phyloP scores from a whole-genome alignment of 2,888 invertebrate species.

The Candidula unifasciata region DNA sequence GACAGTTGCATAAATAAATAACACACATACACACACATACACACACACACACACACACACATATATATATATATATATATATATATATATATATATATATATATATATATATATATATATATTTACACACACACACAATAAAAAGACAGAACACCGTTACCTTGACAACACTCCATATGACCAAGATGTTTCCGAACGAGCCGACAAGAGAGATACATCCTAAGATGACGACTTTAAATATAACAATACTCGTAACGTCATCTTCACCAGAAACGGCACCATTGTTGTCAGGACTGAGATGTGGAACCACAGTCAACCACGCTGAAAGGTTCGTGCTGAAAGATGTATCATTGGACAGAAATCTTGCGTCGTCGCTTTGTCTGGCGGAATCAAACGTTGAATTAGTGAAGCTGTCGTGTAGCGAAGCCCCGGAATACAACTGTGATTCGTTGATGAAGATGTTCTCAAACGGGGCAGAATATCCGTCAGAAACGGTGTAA shows the following conservation, averaged over 20 bases:
- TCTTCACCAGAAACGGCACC: neutral
- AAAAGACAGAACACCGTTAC: conserved; percentile 11
- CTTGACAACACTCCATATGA: conserved; percentile 56
- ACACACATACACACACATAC: neutral
- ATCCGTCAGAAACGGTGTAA: neutral
- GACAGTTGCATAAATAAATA: neutral
- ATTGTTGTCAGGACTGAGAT: neutral
- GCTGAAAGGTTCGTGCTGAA: conserved; percentile 35
- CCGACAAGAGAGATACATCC: conserved; percentile 53
- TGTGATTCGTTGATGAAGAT: neutral
- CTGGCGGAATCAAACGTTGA: neutral
- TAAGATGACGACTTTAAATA: conserved; percentile 53
- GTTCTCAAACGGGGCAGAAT: neutral
- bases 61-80: too few relatives aligned
- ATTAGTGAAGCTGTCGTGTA: neutral
- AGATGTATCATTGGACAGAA: neutral
- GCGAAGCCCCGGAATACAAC: neutral
- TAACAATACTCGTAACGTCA: neutral
- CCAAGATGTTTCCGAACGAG: conserved; percentile 54
- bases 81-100: too few relatives aligned
- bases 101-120: too few relatives aligned
- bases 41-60: too few relatives aligned
- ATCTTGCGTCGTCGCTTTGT: neutral
- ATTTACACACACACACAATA: too few relatives aligned
- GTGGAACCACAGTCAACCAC: conserved; percentile 14